These are phyloP conservation scores for Podargus strigoides DNA, from an alignment of 2,797 vertebrate species.

Conservation along the genomic window DNA sequence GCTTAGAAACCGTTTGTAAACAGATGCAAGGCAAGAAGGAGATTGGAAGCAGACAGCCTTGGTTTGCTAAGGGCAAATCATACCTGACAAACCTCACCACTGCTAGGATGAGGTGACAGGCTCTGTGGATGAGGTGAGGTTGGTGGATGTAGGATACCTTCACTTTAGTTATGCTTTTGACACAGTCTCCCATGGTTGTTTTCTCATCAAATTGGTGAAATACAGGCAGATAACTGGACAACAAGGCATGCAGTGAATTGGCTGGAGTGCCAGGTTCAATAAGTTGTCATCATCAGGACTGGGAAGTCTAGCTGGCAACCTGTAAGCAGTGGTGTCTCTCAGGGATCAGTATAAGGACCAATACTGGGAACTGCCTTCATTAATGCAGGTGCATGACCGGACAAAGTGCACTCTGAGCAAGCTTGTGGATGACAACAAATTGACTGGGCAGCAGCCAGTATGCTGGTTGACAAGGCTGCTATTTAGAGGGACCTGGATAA, in stretches of 20 bases:
- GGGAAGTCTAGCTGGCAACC: background rate
- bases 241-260: background rate
- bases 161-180: too few species aligned
- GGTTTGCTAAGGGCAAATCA: background rate
- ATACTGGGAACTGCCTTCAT: background rate
- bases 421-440: background rate
- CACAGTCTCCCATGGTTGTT: background rate
- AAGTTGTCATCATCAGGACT: too few species aligned
- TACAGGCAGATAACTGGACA: background rate
- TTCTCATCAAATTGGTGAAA: background rate
- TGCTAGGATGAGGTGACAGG: background rate
- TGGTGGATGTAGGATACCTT: background rate
- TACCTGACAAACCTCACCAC: background rate
- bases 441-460: background rate
- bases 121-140: background rate
- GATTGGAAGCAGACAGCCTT: too few species aligned
- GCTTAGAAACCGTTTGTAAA: background rate
- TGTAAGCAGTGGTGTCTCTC: background rate
- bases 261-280: background rate
- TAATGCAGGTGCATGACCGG: background rate
- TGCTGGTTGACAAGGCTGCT: background rate
- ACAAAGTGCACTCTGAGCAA: background rate
- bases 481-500: background rate
- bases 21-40: background rate
- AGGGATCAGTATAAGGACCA: background rate